phyloP scores from a whole-genome alignment of 2,888 invertebrate species.

The Nesidiocoris tenuis region DNA sequence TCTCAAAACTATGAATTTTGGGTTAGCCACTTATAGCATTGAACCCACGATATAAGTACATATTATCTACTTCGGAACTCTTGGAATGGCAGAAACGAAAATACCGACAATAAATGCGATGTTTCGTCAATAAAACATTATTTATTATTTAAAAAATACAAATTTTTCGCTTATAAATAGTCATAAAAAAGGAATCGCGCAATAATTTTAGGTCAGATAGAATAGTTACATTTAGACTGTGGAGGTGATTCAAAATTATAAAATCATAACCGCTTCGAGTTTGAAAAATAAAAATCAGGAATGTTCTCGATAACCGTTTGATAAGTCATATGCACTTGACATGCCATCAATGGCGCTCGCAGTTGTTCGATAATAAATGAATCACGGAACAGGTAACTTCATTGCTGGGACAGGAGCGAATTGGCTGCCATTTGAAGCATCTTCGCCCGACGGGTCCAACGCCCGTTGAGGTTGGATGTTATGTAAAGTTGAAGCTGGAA shows the following conservation, averaged over 20 bases:
- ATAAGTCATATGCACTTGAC: neutral
- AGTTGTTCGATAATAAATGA: neutral
- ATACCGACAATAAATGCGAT: too few species aligned
- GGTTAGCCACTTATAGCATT: too few species aligned
- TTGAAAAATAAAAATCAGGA: neutral
- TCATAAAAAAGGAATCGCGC: neutral
- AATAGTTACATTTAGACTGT: neutral
- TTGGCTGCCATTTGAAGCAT: slow-evolving; percentile 73
- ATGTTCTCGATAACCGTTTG: neutral
- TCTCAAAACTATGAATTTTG: too few species aligned
- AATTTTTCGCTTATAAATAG: neutral
- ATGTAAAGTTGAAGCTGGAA: slow-evolving; percentile 60
- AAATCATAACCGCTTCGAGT: too few species aligned
- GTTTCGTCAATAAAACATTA: neutral
- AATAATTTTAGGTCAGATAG: neutral
- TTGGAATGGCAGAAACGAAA: too few species aligned
- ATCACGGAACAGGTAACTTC: neutral
- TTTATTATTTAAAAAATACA: neutral
- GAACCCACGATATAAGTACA: too few species aligned
- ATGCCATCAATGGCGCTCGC: neutral
- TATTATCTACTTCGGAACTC: too few species aligned
- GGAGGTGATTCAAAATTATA: neutral
- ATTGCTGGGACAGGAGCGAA: slow-evolving; percentile 55
- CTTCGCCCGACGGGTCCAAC: slow-evolving; percentile 44
- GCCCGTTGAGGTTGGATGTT: slow-evolving; percentile 33